Evolutionary conservation across 2,113 vertebrate species (phyloP), one percentile per base, ranked within the genome.

Genomic region (Saguinus midas): DNA sequence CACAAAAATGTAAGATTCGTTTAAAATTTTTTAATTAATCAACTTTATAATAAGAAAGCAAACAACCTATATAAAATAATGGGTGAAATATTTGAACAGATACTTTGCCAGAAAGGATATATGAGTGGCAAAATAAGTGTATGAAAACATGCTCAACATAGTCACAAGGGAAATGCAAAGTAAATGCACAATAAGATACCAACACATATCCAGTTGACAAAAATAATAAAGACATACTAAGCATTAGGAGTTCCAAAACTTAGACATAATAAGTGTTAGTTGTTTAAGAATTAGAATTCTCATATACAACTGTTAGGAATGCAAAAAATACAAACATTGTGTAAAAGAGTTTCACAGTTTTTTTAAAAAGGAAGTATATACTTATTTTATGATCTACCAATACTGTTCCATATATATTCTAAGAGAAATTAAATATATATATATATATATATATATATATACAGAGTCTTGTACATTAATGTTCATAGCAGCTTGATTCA

Each of bases 1-100:
- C 40, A 25, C 9, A 12, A 88, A 88, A 94, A 40, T 50, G 35
- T 50, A 37, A 81, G 45, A 61, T 4, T 58, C 23, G 61, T 29
- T 72, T 73, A 88, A 94, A 35, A 73, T 58, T 29, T 32, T 17
- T 70, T 72, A 94, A 81, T 50, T 13, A 87, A 72, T 72, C 21
- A 72, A 57, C 27, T 29, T 66, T 66, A 82, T 52, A 52, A 43
- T 68, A 84, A 37, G 50, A 52, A 64, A 66, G 50, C 48, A 87
- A 61, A 79, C n/a, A 96, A 92, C 25, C 27, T 10, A 64, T 35
- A 58, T 85, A 89, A 92, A 88, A 73, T 81, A 90, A 91, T 66
- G 48, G 37, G 9, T 10, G 58, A 94, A 58, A 94, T 57, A 94
- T 40, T 66, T 29, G 29, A 92, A 48, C 14, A 32, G 29, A 78